Conservation (phyloP, 2,113 vertebrate species). For the Tichodroma muraria region DNA sequence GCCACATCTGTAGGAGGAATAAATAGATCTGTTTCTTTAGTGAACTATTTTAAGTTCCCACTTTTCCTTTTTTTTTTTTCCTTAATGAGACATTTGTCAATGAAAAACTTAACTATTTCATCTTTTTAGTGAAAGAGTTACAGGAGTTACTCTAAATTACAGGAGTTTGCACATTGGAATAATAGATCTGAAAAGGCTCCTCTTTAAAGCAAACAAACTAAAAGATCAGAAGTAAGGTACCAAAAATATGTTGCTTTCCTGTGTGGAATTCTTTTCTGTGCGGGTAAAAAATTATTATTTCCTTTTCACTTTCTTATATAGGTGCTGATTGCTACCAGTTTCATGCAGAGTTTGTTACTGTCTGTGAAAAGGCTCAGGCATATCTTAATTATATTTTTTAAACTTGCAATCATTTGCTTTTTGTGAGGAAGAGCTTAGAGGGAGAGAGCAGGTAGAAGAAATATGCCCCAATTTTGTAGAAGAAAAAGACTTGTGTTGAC, state of each 20-base stretch:
- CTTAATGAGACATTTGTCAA: background rate
- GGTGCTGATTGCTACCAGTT: background rate
- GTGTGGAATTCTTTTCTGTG: background rate
- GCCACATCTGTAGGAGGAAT: background rate
- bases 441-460: background rate
- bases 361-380: background rate
- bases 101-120: background rate
- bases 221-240: background rate
- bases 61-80: background rate
- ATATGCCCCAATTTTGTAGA: background rate
- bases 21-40: background rate
- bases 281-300: background rate
- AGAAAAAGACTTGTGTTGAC: background rate
- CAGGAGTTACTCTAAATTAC: background rate
- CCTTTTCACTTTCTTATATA: background rate
- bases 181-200: background rate
- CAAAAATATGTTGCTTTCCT: background rate
- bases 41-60: background rate
- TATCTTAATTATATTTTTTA: background rate
- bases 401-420: background rate
- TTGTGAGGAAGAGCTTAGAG: background rate
- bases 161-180: background rate
- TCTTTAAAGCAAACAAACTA: background rate
- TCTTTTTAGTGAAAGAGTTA: background rate
- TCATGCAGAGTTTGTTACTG: background rate